Conservation (phyloP, 2,888 invertebrate species). For the Tetanocera ferruginea region DNA sequence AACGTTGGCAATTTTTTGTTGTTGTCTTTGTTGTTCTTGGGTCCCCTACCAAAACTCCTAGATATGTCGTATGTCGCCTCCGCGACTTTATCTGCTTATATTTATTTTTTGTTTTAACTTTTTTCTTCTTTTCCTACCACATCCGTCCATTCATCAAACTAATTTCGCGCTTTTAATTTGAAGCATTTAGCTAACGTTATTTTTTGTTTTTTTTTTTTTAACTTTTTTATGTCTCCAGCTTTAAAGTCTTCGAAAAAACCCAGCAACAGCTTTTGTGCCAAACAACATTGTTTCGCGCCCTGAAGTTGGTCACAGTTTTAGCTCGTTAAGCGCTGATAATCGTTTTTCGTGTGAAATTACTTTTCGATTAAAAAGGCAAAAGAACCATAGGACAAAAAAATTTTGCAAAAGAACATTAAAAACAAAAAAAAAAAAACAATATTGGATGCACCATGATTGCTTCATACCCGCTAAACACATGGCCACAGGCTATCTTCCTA, state of each 20-base stretch:
- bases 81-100: background rate
- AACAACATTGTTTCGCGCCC: conserved; percentile 27
- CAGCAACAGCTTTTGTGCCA: background rate
- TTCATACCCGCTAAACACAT: no score
- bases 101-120: background rate
- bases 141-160: conserved; percentile 41
- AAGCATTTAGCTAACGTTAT: conserved; percentile 32
- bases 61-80: background rate
- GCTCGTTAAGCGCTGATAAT: conserved; percentile 42
- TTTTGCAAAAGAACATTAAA: background rate
- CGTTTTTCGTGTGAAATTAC: conserved; percentile 43
- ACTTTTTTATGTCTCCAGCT: background rate
- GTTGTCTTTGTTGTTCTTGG: background rate
- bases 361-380: conserved; percentile 19
- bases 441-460: no score
- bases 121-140: background rate
- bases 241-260: background rate
- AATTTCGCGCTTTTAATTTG: conserved; percentile 50
- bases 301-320: conserved; percentile 25
- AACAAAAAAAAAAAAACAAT: background rate
- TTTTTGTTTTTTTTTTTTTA: background rate
- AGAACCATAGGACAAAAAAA: background rate
- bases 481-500: no score
- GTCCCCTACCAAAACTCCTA: background rate
- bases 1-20: background rate